phyloP scores from a whole-genome alignment of 2,113 vertebrate genomes.

The Chaenogobius annularis region DNA sequence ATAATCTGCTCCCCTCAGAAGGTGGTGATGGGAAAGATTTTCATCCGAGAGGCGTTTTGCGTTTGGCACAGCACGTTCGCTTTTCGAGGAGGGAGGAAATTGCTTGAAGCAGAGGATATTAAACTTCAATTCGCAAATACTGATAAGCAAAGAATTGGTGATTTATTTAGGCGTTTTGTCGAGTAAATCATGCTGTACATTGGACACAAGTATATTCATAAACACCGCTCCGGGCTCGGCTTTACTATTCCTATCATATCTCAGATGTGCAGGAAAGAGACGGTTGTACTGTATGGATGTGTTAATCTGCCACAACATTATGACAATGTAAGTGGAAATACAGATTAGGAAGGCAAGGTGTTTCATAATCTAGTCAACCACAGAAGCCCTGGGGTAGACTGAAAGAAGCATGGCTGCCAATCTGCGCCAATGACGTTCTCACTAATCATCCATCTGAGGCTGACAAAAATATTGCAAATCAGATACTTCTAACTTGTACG shows the following conservation, averaged over 20 bases:
- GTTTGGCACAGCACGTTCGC: slow-evolving; percentile 41
- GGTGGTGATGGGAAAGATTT: slow-evolving; percentile 70
- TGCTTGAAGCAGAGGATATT: slow-evolving; percentile 70
- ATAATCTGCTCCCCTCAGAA: slow-evolving; percentile 69
- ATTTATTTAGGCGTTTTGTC: slow-evolving; percentile 71
- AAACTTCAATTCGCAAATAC: slow-evolving; percentile 72
- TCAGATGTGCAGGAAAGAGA: slow-evolving; percentile 15
- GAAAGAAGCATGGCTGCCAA: too few species aligned
- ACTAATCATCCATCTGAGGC: too few species aligned
- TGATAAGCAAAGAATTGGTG: slow-evolving; percentile 66
- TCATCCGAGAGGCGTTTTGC: slow-evolving; percentile 50
- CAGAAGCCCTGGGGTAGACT: too few species aligned
- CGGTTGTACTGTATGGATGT: slow-evolving; percentile 21
- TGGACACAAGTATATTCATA: slow-evolving; percentile 60
- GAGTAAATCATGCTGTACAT: slow-evolving; percentile 63
- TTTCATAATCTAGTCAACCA: too few species aligned
- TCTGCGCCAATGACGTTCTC: too few species aligned
- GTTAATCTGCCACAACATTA: not conserved
- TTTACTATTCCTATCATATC: not conserved
- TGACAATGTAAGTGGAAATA: not conserved
- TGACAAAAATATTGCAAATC: too few species aligned
- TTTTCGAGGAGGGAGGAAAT: slow-evolving; percentile 65
- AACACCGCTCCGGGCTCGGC: not conserved
- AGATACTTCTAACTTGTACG: too few species aligned
- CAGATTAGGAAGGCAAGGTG: too few species aligned